Percentiles rank a stretch among this genome's conserved stretches.
Evolutionary conservation across 2,797 vertebrate genomes (phyloP).

Genomic region (Myoxocephalus aenaeus): DNA sequence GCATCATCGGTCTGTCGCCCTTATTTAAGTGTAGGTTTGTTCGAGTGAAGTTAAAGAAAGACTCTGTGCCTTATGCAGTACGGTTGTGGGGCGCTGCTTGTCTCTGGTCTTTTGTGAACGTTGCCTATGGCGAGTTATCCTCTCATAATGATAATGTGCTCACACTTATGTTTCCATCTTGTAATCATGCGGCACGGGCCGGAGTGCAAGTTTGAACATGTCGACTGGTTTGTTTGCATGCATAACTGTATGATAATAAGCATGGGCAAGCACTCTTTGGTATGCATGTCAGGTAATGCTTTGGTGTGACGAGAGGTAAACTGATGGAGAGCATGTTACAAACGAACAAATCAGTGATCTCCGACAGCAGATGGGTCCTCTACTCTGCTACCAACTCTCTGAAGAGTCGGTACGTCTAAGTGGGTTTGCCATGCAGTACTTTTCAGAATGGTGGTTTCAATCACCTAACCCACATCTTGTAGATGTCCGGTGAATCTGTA

Average conservation of each 20-base stretch:
- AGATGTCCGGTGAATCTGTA: not conserved
- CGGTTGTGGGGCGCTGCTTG: not conserved
- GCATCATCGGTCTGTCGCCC: conserved; percentile 9
- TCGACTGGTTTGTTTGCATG: conserved; percentile 30
- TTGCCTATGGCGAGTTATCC: conserved; percentile 15
- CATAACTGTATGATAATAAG: conserved; percentile 16
- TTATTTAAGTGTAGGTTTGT: conserved; percentile 37
- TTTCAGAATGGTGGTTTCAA: not conserved
- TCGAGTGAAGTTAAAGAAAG: conserved; percentile 7
- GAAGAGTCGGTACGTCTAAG: not conserved
- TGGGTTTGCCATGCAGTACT: not conserved
- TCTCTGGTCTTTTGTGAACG: conserved; percentile 10
- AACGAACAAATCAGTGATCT: conserved; percentile 48
- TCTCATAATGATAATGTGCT: conserved; percentile 41
- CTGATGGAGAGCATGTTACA: conserved; percentile 26
- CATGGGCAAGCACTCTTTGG: conserved; percentile 22
- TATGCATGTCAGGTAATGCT: conserved; percentile 17
- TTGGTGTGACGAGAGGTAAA: not conserved
- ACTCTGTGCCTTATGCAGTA: not conserved
- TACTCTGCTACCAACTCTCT: not conserved
- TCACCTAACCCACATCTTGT: not conserved
- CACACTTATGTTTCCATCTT: conserved; percentile 34
- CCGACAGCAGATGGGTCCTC: conserved; percentile 12
- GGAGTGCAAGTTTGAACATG: conserved; percentile 59
- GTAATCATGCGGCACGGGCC: conserved; percentile 40